Percentiles rank a stretch among this genome's conserved stretches.
phyloP scores from a whole-genome alignment of 2,113 vertebrate species.

The Corynorhinus townsendii region DNA sequence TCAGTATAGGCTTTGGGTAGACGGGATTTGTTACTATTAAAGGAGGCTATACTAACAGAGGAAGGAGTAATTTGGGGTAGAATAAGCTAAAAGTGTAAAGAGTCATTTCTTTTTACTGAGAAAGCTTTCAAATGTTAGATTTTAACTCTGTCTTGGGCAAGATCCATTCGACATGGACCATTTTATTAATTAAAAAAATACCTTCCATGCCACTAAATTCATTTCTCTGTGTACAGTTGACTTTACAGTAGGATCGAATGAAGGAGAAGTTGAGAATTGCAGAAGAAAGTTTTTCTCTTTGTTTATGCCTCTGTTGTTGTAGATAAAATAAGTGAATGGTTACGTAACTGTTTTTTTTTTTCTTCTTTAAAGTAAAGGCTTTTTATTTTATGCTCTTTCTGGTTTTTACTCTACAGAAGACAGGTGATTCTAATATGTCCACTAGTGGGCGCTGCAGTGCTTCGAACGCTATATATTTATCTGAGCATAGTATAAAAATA shows the following conservation, averaged over 20 bases:
- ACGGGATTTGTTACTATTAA: conserved; percentile 25
- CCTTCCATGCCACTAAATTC: background rate
- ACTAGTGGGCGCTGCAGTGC: conserved; percentile 73
- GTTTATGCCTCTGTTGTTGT: background rate
- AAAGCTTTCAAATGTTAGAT: background rate
- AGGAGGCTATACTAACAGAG: background rate
- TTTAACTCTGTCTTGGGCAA: background rate
- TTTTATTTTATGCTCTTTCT: conserved; percentile 6
- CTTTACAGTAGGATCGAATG: background rate
- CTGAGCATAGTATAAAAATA: conserved; percentile 32
- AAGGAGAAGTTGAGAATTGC: background rate
- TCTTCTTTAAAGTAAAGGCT: conserved; percentile 21
- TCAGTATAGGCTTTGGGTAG: background rate
- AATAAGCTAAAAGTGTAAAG: background rate
- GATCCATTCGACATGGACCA: background rate
- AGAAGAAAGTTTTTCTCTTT: conserved; percentile 19
- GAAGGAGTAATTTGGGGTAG: background rate
- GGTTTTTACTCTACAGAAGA: background rate
- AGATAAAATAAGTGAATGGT: background rate
- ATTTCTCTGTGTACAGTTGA: background rate
- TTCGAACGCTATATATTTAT: conserved; percentile 43
- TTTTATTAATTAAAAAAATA: background rate
- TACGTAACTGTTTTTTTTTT: background rate
- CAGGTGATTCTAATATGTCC: conserved; percentile 5
- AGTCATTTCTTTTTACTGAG: background rate